A percentile compares a stretch with the other conserved stretches of the same genome.
Evolutionary conservation across 2,888 invertebrate species (phyloP).

Genomic region (Pelosia muscerda): DNA sequence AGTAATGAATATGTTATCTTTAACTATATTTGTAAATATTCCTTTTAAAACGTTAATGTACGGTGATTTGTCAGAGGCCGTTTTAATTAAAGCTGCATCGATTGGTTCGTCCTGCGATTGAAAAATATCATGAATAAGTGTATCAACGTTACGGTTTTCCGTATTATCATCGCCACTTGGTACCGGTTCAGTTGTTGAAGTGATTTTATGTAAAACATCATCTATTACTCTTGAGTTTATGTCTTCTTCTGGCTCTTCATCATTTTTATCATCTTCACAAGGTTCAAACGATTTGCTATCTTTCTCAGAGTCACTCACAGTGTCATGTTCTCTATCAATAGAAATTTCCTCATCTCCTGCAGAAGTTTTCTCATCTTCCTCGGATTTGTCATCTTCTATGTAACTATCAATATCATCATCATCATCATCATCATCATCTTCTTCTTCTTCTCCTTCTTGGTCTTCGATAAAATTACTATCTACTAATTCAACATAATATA

Average conservation of each 20-base stretch:
- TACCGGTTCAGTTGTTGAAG: constrained; percentile 21
- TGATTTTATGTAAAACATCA: constrained; percentile 31
- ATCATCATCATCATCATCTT: neutral
- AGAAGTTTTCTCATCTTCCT: constrained; percentile 1
- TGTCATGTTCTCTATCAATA: neutral
- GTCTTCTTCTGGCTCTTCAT: neutral
- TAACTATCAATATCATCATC: too few relatives aligned
- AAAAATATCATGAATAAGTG: constrained; percentile 25
- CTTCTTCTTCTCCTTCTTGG: neutral
- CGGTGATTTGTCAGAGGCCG: constrained; percentile 21
- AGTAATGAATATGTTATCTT: constrained; percentile 34
- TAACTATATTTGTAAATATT: constrained; percentile 37
- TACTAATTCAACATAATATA: neutral
- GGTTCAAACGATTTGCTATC: neutral
- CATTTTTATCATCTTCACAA: neutral
- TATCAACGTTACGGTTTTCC: constrained; percentile 6
- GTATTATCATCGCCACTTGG: constrained; percentile 7
- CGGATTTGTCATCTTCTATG: neutral
- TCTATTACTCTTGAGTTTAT: constrained; percentile 7
- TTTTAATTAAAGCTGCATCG: constrained; percentile 8
- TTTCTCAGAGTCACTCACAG: neutral
- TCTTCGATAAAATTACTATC: neutral
- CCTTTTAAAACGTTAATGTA: constrained; percentile 31
- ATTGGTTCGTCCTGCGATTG: constrained; percentile 12
- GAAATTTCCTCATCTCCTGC: neutral